Evolutionary conservation across 2,888 invertebrate genomes (phyloP).

Genomic region (Cephus runcator): DNA sequence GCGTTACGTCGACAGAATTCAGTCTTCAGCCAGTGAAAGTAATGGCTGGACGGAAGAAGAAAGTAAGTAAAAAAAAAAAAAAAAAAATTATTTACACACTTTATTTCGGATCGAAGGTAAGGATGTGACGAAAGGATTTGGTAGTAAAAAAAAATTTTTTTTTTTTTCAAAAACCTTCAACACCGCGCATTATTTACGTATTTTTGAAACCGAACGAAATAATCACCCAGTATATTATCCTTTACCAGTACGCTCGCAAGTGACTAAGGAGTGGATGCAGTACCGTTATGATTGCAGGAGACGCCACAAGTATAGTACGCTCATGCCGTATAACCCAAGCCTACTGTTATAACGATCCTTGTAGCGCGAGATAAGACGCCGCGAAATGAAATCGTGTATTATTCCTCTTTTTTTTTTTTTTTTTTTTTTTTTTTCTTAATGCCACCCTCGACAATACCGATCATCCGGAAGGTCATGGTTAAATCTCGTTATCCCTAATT

Average conservation of each 20-base stretch:
- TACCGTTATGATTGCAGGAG: constrained; percentile 61
- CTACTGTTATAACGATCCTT: constrained; percentile 59
- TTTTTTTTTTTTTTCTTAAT: neutral
- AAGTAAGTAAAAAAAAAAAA: neutral
- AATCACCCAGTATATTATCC: constrained; percentile 37
- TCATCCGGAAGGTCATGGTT: neutral
- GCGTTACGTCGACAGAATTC: neutral
- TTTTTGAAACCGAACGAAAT: constrained; percentile 19
- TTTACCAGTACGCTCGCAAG: constrained; percentile 20
- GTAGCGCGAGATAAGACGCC: constrained; percentile 36
- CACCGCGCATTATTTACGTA: neutral
- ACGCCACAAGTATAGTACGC: constrained; percentile 35
- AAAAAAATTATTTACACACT: neutral
- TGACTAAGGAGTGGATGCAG: constrained; percentile 51
- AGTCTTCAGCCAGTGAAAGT: neutral
- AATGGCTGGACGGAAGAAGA: neutral
- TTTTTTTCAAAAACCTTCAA: neutral
- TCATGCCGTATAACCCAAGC: constrained; percentile 35
- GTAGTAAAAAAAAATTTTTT: too few relatives aligned
- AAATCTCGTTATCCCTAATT: constrained; percentile 31
- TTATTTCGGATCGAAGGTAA: too few relatives aligned
- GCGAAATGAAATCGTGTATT: constrained; percentile 37
- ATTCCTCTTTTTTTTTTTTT: too few relatives aligned
- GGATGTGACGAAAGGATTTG: too few relatives aligned
- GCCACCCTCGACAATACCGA: neutral